A percentile compares a stretch with the other conserved stretches of the same genome.
Evolutionary conservation across 2,797 vertebrate genomes (phyloP).

Genomic region (Sebastes variabilis): DNA sequence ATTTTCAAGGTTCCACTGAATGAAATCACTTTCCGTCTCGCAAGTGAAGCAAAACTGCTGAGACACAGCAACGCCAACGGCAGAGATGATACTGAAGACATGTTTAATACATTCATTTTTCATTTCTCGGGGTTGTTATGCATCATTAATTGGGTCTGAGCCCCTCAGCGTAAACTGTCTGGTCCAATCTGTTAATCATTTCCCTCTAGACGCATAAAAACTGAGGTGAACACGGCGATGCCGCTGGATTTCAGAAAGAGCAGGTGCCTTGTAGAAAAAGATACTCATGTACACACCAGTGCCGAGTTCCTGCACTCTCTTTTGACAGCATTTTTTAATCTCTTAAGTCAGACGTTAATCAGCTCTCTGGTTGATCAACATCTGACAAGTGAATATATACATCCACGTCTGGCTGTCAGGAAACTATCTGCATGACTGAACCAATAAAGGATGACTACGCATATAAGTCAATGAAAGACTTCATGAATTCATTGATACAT

Average conservation of each 20-base stretch:
- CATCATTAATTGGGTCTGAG: slow-evolving; percentile 60
- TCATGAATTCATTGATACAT: neutral
- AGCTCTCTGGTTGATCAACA: slow-evolving; percentile 2
- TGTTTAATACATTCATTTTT: slow-evolving; percentile 55
- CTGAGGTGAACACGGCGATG: neutral
- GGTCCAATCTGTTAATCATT: slow-evolving; percentile 58
- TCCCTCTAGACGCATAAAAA: slow-evolving; percentile 29
- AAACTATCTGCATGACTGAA: neutral
- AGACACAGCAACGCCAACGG: slow-evolving; percentile 41
- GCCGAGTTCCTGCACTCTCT: neutral
- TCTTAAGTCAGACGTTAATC: slow-evolving; percentile 12
- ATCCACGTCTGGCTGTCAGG: neutral
- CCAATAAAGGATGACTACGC: neutral
- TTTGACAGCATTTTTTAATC: neutral
- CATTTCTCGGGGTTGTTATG: slow-evolving; percentile 49
- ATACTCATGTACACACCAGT: neutral
- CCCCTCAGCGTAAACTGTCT: slow-evolving; percentile 56
- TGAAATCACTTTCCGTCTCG: slow-evolving; percentile 35
- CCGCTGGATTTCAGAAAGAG: slow-evolving; percentile 3
- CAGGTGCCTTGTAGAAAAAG: slow-evolving; percentile 3
- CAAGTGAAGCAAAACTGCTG: slow-evolving; percentile 36
- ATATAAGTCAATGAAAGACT: neutral
- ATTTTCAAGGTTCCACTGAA: slow-evolving; percentile 46
- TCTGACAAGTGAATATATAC: neutral
- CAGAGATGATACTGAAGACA: slow-evolving; percentile 35